These are phyloP conservation scores for Phenganax stokvisi DNA, from an alignment of 92 coral and sea anemone species.

Conservation along the genomic window DNA sequence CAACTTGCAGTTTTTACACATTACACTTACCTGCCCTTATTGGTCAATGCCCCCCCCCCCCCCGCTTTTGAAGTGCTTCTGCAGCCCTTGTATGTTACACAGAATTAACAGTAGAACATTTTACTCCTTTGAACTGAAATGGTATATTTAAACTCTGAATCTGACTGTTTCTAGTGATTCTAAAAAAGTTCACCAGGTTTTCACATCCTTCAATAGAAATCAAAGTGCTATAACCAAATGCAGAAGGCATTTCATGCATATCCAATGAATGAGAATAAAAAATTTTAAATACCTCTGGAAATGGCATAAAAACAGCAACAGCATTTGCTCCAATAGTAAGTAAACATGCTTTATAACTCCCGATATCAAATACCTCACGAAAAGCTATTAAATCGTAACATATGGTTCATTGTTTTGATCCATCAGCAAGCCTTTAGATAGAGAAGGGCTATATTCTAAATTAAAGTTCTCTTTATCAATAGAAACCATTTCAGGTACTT, in stretches of 20 bases:
- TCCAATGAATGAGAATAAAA: too few relatives aligned
- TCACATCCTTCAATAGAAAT: slow-evolving; percentile 30
- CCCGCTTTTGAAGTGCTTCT: too few relatives aligned
- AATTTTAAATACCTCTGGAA: too few relatives aligned
- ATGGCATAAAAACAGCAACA: slow-evolving; percentile 20
- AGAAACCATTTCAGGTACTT: slow-evolving; percentile 27
- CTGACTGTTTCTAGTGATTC: background rate
- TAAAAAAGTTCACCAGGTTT: slow-evolving; percentile 24
- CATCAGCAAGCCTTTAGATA: slow-evolving; percentile 19
- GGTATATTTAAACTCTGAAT: background rate
- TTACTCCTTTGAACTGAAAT: slow-evolving; percentile 25
- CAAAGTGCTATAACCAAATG: slow-evolving; percentile 28
- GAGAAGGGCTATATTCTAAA: slow-evolving; percentile 14
- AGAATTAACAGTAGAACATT: slow-evolving; percentile 10
- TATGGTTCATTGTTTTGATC: slow-evolving; percentile 25
- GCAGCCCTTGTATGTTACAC: background rate
- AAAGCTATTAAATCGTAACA: slow-evolving; percentile 26
- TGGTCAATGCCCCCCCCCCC: too few relatives aligned
- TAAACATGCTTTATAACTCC: slow-evolving; percentile 17
- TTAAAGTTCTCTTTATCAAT: slow-evolving; percentile 1
- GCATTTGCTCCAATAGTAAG: slow-evolving; percentile 23
- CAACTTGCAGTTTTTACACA: too few relatives aligned
- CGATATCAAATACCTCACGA: slow-evolving; percentile 24
- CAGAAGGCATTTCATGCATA: slow-evolving; percentile 25
- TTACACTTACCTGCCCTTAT: too few relatives aligned